Evolutionary conservation across 2,888 invertebrate species (phyloP).

Genomic region (Lingula anatina): DNA sequence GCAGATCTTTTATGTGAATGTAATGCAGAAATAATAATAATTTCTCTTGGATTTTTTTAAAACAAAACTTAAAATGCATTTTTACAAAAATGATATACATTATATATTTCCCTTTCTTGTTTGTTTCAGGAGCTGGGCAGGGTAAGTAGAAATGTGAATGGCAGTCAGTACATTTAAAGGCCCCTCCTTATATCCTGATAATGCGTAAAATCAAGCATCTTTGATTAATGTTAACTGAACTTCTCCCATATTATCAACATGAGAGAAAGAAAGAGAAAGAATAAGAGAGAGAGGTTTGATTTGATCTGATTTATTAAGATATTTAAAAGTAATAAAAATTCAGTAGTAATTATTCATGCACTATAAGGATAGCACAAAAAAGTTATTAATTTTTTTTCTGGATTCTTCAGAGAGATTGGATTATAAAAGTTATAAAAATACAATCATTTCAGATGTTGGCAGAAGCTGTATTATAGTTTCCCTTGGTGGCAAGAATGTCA

Average conservation of each 20-base stretch:
- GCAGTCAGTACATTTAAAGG: too few relatives aligned
- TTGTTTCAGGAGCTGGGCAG: constrained; percentile 39
- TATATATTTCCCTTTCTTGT: constrained; percentile 9
- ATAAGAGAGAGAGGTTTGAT: neutral
- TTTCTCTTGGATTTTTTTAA: constrained; percentile 3
- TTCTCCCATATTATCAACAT: too few relatives aligned
- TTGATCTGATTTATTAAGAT: neutral
- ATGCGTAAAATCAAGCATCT: too few relatives aligned
- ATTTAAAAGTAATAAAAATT: too few relatives aligned
- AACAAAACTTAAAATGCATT: neutral
- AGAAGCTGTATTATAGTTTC: constrained; percentile 92
- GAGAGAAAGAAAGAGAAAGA: too few relatives aligned
- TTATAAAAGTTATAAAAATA: too few relatives aligned
- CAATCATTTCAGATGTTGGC: constrained; percentile 78
- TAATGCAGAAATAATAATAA: too few relatives aligned
- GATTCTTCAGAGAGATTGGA: neutral
- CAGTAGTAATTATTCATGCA: too few relatives aligned
- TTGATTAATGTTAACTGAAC: too few relatives aligned
- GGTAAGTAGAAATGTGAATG: constrained; percentile 19
- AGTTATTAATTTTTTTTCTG: neutral
- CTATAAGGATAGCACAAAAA: too few relatives aligned
- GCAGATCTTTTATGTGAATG: too few relatives aligned
- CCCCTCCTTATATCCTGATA: too few relatives aligned
- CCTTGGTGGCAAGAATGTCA: constrained; percentile 96
- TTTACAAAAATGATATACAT: neutral